Evolutionary conservation across 2,888 invertebrate species (phyloP).

Genomic region (Unio pictorum): DNA sequence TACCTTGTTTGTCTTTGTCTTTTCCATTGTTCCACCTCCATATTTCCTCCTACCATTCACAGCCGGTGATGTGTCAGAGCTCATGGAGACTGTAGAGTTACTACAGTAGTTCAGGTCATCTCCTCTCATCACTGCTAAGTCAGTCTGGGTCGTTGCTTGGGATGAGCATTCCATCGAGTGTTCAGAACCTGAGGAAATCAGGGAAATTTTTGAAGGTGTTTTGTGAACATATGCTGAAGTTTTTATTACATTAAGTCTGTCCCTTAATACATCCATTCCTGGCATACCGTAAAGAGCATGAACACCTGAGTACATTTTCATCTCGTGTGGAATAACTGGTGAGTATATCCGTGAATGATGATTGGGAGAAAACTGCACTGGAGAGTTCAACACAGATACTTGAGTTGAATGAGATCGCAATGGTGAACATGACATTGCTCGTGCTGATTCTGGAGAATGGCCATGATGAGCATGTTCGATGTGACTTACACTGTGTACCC

Average conservation of each 20-base stretch:
- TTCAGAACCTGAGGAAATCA: constrained; percentile 61
- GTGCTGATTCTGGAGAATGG: constrained; percentile 45
- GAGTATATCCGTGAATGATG: constrained; percentile 37
- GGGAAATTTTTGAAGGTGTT: constrained; percentile 56
- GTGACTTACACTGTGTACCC: constrained; percentile 65
- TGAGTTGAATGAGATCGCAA: constrained; percentile 35
- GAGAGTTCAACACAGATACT: constrained; percentile 36
- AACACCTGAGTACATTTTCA: constrained; percentile 35
- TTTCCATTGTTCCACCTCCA: constrained; percentile 34
- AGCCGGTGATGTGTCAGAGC: constrained; percentile 56
- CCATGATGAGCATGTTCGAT: constrained; percentile 44
- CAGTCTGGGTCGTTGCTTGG: constrained; percentile 26
- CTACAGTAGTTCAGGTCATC: constrained; percentile 54
- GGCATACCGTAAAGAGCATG: constrained; percentile 31
- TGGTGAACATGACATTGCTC: constrained; percentile 50
- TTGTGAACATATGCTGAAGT: constrained; percentile 50
- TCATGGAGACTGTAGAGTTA: constrained; percentile 58
- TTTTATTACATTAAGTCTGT: constrained; percentile 38
- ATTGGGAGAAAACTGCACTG: constrained; percentile 31
- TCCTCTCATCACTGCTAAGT: constrained; percentile 34
- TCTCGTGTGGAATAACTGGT: constrained; percentile 47
- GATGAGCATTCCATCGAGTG: constrained; percentile 53
- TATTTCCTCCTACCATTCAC: constrained; percentile 31
- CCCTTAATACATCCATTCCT: constrained; percentile 34
- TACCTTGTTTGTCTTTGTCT: constrained; percentile 34